Percentiles rank a stretch among this genome's conserved stretches.
Evolutionary conservation across 2,888 invertebrate species (phyloP).

Genomic region (Camponotus fellah): DNA sequence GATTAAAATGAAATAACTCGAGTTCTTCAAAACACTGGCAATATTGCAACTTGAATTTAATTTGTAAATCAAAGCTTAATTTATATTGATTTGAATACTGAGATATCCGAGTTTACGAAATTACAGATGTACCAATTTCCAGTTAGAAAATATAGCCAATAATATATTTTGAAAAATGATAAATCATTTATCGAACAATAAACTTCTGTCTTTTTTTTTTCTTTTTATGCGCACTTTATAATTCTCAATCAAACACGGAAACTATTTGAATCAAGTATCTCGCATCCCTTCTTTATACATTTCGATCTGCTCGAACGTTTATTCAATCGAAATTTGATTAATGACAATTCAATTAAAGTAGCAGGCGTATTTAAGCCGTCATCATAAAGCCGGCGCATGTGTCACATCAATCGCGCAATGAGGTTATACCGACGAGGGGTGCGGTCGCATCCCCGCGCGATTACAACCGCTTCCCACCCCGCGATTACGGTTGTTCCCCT

Average conservation of each 20-base stretch:
- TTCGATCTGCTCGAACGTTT: neutral
- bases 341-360: slow-evolving; percentile 49
- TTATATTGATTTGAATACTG: neutral
- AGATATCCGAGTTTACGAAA: neutral
- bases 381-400: slow-evolving; percentile 52
- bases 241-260: slow-evolving; percentile 5
- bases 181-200: neutral
- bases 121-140: neutral
- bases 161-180: neutral
- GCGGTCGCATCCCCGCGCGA: slow-evolving; percentile 55
- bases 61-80: neutral
- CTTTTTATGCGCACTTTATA: neutral
- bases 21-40: neutral
- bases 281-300: neutral
- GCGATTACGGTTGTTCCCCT: slow-evolving; percentile 60
- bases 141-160: neutral
- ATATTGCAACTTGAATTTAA: neutral
- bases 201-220: neutral
- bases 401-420: slow-evolving; percentile 52
- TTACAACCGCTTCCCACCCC: slow-evolving; percentile 64
- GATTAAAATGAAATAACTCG: slow-evolving; percentile 5
- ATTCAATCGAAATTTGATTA: slow-evolving; percentile 31
- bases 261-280: slow-evolving; percentile 7
- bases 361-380: slow-evolving; percentile 50
- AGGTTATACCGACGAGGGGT: slow-evolving; percentile 53